Percentiles rank a stretch among this genome's conserved stretches.
Conservation (phyloP, 2,797 vertebrate species). For the Sebastes nivosus region DNA sequence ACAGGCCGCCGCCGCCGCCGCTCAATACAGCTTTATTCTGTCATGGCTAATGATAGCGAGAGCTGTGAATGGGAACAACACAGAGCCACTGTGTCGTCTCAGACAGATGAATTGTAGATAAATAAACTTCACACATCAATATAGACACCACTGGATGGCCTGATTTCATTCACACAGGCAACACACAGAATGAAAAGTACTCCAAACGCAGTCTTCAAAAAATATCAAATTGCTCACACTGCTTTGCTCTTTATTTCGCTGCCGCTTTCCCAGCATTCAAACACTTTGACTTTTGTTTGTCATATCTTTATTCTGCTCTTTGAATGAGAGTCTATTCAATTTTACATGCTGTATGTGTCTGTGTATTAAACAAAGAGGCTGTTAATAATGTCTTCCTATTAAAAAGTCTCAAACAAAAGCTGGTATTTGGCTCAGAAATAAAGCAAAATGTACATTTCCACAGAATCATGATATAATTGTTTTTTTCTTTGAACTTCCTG, state of each 20-base stretch:
- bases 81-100: background rate
- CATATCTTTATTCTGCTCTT: background rate
- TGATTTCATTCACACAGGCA: conserved; percentile 8
- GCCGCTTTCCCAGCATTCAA: background rate
- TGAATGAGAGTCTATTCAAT: background rate
- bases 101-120: conserved; percentile 47
- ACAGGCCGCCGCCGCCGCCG: background rate
- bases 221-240: background rate
- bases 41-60: conserved; percentile 44
- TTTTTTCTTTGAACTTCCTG: background rate
- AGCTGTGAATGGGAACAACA: conserved; percentile 34
- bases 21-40: conserved; percentile 57
- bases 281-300: background rate
- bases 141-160: conserved; percentile 17
- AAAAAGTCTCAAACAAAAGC: background rate
- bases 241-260: background rate
- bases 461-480: background rate
- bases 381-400: background rate
- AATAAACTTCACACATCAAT: conserved; percentile 42
- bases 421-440: background rate
- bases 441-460: background rate
- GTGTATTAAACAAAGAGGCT: background rate
- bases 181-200: conserved; percentile 8
- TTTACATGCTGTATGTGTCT: background rate
- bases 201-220: background rate